Evolutionary conservation across 2,888 invertebrate species (phyloP).

Genomic region (Sphinx pinastri): DNA sequence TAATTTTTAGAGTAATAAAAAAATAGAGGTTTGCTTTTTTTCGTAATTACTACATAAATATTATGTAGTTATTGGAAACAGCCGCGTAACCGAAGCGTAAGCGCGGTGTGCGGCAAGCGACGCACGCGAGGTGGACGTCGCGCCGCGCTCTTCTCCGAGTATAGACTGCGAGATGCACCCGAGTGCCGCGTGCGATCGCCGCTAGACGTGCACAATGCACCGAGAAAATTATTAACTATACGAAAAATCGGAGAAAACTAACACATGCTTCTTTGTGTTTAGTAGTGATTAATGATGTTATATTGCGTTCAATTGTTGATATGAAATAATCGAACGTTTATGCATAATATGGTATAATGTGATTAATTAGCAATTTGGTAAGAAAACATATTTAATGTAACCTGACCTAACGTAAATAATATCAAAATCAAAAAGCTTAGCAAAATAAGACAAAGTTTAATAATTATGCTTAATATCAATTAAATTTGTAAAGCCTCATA

Average conservation of each 20-base stretch:
- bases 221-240: neutral
- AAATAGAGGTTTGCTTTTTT: neutral
- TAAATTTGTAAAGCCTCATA: no score
- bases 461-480: no score
- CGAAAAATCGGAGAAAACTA: neutral
- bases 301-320: no score
- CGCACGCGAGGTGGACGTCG: constrained; percentile 51
- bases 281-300: no score
- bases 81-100: constrained; percentile 17
- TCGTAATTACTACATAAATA: neutral
- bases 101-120: constrained; percentile 10
- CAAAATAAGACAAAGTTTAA: no score
- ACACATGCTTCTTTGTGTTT: neutral
- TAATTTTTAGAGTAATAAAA: no score
- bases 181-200: constrained; percentile 26
- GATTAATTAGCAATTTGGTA: no score
- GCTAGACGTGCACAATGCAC: neutral
- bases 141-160: constrained; percentile 58
- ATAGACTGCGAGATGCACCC: constrained; percentile 53
- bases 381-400: no score
- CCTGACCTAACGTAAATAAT: no score
- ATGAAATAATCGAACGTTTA: no score
- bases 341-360: no score
- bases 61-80: constrained; percentile 4
- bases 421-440: no score